Evolutionary conservation across 2,113 vertebrate genomes (phyloP).

Genomic region (Dasyprocta punctata): DNA sequence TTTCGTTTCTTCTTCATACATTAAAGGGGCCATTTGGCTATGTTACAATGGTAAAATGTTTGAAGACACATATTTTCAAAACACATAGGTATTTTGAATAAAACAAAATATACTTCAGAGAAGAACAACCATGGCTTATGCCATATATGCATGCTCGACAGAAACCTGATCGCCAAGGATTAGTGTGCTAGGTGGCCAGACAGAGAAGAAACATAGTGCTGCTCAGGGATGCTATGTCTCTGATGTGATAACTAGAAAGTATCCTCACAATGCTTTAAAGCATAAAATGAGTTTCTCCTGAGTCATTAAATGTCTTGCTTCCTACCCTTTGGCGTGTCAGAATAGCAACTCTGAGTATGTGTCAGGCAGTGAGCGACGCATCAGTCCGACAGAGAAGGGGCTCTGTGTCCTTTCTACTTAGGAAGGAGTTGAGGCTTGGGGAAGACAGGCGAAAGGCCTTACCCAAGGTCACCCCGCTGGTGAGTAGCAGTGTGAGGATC

Average conservation of each 20-base stretch:
- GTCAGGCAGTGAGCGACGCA: background rate
- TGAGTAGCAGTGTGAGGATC: background rate
- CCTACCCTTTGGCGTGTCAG: background rate
- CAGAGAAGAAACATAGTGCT: fast-evolving
- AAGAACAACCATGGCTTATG: background rate
- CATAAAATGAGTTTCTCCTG: background rate
- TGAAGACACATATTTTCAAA: background rate
- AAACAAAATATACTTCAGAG: too few species aligned
- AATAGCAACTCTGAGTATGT: background rate
- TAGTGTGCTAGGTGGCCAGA: background rate
- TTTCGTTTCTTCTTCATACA: background rate
- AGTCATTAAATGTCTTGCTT: background rate
- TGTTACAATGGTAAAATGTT: background rate
- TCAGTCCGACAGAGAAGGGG: fast-evolving
- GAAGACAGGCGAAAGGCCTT: background rate
- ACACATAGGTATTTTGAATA: background rate
- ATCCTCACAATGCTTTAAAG: background rate
- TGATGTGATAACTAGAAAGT: background rate
- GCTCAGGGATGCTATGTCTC: background rate
- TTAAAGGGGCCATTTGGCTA: background rate
- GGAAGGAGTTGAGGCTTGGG: background rate
- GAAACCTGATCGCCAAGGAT: background rate
- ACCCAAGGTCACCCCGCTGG: background rate
- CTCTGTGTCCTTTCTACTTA: background rate
- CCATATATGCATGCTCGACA: background rate